Base-by-base conservation (phyloP, 2,113 vertebrate genomes). In the Brachypteracias leptosomus region DNA sequence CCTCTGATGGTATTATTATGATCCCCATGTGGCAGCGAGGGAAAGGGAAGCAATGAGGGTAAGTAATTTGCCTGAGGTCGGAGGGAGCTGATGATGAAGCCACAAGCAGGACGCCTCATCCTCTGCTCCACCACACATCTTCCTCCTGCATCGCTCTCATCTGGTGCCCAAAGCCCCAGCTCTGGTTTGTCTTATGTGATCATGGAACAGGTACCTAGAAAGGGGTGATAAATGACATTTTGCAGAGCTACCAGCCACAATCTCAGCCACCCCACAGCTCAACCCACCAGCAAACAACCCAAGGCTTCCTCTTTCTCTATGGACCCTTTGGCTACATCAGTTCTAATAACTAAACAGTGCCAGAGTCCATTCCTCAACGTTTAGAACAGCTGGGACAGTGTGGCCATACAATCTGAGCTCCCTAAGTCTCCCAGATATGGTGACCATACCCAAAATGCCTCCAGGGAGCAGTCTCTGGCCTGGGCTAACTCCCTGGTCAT, bases 11-110 rank as follows among this genome's bases (percentile, higher is more conserved):
- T 82, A 92, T 96, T 95, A 94, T 94, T 96, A 87, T n/a, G n/a
- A n/a, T 93, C 86, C 84, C 80, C 91, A 94, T 93, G 95, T 96
- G 94, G 89, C 85, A 86, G 55, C 70, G 79, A 66, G 73, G 89
- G 87, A 96, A 96, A 90, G 88, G 70, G 94, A 93, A 95, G 91
- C 92, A 86, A 52, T 51, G 77, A 95, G 88, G 87, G 92, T 95
- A 93, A 91, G 68, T 44, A 84, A 96, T 94, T 94, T 95, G 89
- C 75, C 67, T 80, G 87, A 93, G 95, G 93, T 93, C 84, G 85
- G 81, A 82, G 62, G 66, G 79, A 96, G 71, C 67, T 86, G 87
- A 61, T 90, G 75, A 58, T 3, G 11, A 95, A 95, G 76, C 76
- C 75, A 9, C 79, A 96, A 82, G 83, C 93, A 92, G 82, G 94